Conservation (phyloP, 2,888 invertebrate genomes). For the Sarcophaga subvicina region DNA sequence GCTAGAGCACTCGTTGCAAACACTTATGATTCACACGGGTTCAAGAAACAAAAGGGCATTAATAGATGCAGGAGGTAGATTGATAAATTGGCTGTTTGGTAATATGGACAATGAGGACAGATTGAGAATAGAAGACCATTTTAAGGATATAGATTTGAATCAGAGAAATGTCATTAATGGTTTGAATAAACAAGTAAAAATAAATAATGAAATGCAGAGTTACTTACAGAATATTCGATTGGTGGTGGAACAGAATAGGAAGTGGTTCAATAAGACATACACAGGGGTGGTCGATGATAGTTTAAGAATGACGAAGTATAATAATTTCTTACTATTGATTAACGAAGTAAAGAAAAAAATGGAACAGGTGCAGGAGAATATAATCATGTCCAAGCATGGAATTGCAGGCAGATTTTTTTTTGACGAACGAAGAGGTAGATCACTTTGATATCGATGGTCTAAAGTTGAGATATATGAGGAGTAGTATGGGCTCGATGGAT, state of each 20-base stretch:
- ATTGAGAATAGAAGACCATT: conserved; percentile 46
- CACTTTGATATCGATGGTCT: conserved; percentile 36
- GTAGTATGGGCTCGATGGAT: too few relatives aligned
- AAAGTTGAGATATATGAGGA: conserved; percentile 12
- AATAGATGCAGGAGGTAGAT: conserved; percentile 15
- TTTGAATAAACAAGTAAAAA: conserved; percentile 51
- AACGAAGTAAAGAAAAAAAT: conserved; percentile 44
- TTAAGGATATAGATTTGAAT: conserved; percentile 50
- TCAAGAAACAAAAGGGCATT: too few relatives aligned
- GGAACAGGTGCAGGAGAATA: conserved; percentile 36
- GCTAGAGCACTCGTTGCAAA: too few relatives aligned
- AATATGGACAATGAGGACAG: conserved; percentile 58
- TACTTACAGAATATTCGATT: conserved; percentile 53
- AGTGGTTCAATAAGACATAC: background rate
- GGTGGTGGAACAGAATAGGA: conserved; percentile 39
- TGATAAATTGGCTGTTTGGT: conserved; percentile 59
- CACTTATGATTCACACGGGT: too few relatives aligned
- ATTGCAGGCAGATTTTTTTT: conserved; percentile 48
- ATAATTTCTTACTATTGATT: conserved; percentile 32
- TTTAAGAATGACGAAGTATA: conserved; percentile 38
- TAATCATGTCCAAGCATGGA: conserved; percentile 43
- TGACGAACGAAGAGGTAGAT: conserved; percentile 57
- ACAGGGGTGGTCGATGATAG: conserved; percentile 26
- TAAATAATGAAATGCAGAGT: conserved; percentile 51
- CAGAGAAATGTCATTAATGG: conserved; percentile 43